Percentiles rank a stretch among this genome's conserved stretches.
These are phyloP conservation scores for Acipenser ruthenus DNA, from an alignment of 2,797 vertebrate genomes.

Conservation along the genomic window DNA sequence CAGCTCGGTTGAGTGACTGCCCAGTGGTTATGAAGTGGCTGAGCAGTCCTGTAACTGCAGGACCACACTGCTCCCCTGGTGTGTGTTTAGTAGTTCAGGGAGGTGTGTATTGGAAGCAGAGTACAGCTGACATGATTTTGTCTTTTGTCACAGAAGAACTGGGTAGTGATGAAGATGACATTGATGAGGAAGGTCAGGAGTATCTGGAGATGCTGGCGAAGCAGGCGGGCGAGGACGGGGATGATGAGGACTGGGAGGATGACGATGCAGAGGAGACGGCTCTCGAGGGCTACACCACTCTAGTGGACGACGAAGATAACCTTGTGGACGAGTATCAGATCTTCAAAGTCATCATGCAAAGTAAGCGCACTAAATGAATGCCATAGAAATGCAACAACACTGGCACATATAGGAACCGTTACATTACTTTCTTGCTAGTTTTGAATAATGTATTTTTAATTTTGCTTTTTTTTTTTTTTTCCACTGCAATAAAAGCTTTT, in stretches of 20 bases:
- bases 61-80: not conserved
- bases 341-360: constrained; percentile 99
- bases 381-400: no score
- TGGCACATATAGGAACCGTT: no score
- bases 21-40: not conserved
- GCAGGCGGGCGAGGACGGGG: constrained; percentile 92
- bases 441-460: no score
- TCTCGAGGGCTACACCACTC: constrained; percentile 90
- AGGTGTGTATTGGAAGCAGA: not conserved
- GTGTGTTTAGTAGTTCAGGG: not conserved
- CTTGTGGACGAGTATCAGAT: constrained; percentile 97
- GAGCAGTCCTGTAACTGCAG: not conserved
- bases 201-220: constrained; percentile 97
- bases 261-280: constrained; percentile 97
- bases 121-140: not conserved
- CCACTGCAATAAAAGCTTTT: no score
- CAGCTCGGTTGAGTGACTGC: no score
- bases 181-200: constrained; percentile 96
- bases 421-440: no score
- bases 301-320: constrained; percentile 95
- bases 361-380: constrained; percentile 55
- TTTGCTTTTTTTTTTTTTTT: no score
- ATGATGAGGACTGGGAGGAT: constrained; percentile 97
- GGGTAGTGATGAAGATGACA: constrained; percentile 96
- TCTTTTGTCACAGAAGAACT: constrained; percentile 59